Conservation (phyloP, 2,797 vertebrate species). For the Trachurus trachurus region DNA sequence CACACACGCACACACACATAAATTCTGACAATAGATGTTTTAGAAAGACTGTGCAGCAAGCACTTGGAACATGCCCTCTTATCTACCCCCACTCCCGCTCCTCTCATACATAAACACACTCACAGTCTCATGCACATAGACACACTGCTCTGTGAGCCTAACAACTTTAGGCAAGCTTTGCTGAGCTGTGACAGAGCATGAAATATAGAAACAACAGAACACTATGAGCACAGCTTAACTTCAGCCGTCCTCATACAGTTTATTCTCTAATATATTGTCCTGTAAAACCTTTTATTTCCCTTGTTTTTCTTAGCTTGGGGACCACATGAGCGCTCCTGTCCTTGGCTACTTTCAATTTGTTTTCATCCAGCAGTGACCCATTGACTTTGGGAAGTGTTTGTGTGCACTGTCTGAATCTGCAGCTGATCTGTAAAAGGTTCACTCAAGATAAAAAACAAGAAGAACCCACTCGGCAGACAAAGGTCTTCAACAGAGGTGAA, state of each 20-base stretch:
- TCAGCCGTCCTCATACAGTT: slow-evolving; percentile 46
- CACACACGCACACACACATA: background rate
- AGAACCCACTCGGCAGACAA: slow-evolving; percentile 12
- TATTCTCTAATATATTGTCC: slow-evolving; percentile 61
- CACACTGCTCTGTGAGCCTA: slow-evolving; percentile 69
- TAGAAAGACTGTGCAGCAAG: slow-evolving; percentile 46
- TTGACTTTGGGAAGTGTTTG: slow-evolving; percentile 58
- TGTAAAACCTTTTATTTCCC: slow-evolving; percentile 41
- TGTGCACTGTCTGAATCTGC: slow-evolving; percentile 24
- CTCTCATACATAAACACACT: slow-evolving; percentile 36
- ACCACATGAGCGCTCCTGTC: slow-evolving; percentile 26
- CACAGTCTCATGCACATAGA: slow-evolving; percentile 44
- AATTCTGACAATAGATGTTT: slow-evolving; percentile 56
- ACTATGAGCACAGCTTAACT: slow-evolving; percentile 61
- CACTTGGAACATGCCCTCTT: slow-evolving; percentile 56
- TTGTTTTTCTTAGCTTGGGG: slow-evolving; percentile 13
- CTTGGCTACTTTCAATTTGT: slow-evolving; percentile 57
- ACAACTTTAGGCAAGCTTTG: slow-evolving; percentile 78
- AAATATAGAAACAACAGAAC: slow-evolving; percentile 79
- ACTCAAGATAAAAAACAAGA: slow-evolving; percentile 21
- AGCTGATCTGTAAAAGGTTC: slow-evolving; percentile 34
- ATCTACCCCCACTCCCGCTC: slow-evolving; percentile 35
- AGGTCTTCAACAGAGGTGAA: slow-evolving; percentile 9
- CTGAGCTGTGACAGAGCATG: slow-evolving; percentile 79
- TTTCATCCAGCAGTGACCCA: slow-evolving; percentile 42